phyloP scores from a whole-genome alignment of 1,140 invertebrate genomes.

The Pseudomyrmex concolor region DNA sequence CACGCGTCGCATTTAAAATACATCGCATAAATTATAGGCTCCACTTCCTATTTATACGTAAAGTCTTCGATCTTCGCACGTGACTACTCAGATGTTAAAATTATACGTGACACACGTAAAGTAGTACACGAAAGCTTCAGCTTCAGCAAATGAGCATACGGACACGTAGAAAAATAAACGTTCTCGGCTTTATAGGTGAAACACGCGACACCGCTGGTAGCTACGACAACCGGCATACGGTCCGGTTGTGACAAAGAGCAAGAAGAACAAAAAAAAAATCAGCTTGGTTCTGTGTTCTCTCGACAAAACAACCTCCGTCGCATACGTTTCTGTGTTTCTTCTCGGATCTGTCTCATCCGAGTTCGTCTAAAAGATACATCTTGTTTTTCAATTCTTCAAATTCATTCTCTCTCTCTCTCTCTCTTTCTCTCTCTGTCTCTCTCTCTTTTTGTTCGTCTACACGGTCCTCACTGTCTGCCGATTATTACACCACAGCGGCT shows the following conservation, averaged over 20 bases:
- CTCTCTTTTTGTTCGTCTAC: slow-evolving; percentile 27
- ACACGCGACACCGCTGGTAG: slow-evolving; percentile 31
- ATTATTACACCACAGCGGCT: slow-evolving; percentile 75
- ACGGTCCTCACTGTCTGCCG: slow-evolving; percentile 57
- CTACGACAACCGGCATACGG: not conserved
- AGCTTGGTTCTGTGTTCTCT: slow-evolving; percentile 9
- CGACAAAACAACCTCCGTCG: slow-evolving; percentile 35
- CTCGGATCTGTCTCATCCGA: slow-evolving; percentile 34
- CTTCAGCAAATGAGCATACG: not conserved
- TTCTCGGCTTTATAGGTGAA: slow-evolving; percentile 16
- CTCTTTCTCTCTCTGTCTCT: not conserved
- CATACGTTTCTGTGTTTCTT: slow-evolving; percentile 33
- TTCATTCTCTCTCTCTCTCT: not conserved
- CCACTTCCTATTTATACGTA: not conserved
- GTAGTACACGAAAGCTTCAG: slow-evolving; percentile 11
- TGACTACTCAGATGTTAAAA: slow-evolving; percentile 39
- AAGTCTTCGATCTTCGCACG: not conserved
- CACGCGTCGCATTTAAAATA: slow-evolving; percentile 16
- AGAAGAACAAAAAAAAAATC: slow-evolving; percentile 25
- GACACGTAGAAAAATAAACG: slow-evolving; percentile 42
- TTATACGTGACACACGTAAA: slow-evolving; percentile 36
- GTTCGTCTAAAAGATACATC: slow-evolving; percentile 35
- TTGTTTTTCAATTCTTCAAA: not conserved
- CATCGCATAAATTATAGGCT: not conserved
- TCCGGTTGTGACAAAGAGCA: slow-evolving; percentile 19